Base-by-base conservation (phyloP, 2,888 invertebrate species). In the Tachina lurida region DNA sequence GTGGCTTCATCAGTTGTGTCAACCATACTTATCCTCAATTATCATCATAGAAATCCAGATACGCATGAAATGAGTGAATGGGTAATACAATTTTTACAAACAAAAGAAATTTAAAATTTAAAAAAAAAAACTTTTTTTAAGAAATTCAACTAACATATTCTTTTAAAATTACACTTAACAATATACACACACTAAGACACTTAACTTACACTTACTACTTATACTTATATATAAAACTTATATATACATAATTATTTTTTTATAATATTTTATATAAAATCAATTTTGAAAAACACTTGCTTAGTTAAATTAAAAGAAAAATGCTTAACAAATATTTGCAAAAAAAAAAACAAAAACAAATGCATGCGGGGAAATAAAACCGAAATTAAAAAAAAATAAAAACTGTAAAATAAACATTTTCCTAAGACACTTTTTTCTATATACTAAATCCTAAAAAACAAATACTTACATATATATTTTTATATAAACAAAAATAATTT, bases 1-100 rank as follows among this genome's bases (percentile, higher is more conserved):
- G 98, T 98, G 94, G 98, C 98, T 91, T 97, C 98, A 91, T 98
- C 98, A 89, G 98, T 99, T 93, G 98, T 98, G 92, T 98, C 98
- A 93, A 99, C 98, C 88, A 98, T 99, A 92, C 96, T 98, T 91
- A 98, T 99, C 93, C 95, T 99, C 92, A 99, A 98, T 94, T 98
- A 98, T 94, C 98, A 99, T 94, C 98, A 98, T 94, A 95, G 98
- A 92, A 98, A 97, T 93, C 95, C 98, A 90, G 98, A 98, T 94
- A 98, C 98, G 89, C 98, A 98, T 94, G 97, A 97, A 94, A 98
- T 99, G 98, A 97, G 98, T 92, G 95, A 96, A 93, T 98, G 98
- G 98, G 98, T 98, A 95, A 94, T 95, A 91, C 89, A 89, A 89
- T 89, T 89, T 90, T 89, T 84, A 76, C 74, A 19, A 74, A 76